phyloP scores from a whole-genome alignment of 2,888 invertebrate genomes.

The Eledone cirrhosa region DNA sequence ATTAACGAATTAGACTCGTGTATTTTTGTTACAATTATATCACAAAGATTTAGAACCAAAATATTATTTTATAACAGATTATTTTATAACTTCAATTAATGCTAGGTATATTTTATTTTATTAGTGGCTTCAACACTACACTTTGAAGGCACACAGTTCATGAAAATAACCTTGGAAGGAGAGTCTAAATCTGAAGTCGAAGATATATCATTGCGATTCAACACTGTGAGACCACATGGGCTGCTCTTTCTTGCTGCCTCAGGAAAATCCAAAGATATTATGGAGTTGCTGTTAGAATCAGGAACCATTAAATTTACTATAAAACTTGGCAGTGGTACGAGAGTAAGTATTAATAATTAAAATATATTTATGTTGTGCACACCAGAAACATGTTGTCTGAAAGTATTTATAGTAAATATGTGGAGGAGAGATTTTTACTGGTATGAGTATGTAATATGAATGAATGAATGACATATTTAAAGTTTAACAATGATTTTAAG shows the following conservation, averaged over 20 bases:
- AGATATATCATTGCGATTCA: slow-evolving; percentile 85
- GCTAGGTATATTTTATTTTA: slow-evolving; percentile 41
- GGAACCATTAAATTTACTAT: slow-evolving; percentile 85
- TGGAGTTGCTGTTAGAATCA: slow-evolving; percentile 85
- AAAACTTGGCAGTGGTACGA: slow-evolving; percentile 83
- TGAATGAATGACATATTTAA: no score
- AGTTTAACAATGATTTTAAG: no score
- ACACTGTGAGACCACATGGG: slow-evolving; percentile 79
- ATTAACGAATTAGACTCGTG: no score
- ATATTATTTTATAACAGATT: no score
- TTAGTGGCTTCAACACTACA: slow-evolving; percentile 86
- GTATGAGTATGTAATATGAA: no score
- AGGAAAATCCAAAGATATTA: slow-evolving; percentile 77
- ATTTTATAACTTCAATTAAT: no score
- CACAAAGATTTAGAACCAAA: no score
- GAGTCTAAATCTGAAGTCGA: slow-evolving; percentile 85
- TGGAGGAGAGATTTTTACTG: no score
- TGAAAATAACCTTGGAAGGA: slow-evolving; percentile 77
- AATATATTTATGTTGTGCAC: no score
- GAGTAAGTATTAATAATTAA: slow-evolving; percentile 71
- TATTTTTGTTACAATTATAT: no score
- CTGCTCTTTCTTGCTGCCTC: slow-evolving; percentile 78
- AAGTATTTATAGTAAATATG: no score
- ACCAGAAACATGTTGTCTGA: no score
- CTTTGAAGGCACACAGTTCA: slow-evolving; percentile 88